A percentile compares a stretch with the other conserved stretches of the same genome.
These are phyloP conservation scores for Diploptera punctata DNA, from an alignment of 2,888 invertebrate genomes.

Conservation along the genomic window DNA sequence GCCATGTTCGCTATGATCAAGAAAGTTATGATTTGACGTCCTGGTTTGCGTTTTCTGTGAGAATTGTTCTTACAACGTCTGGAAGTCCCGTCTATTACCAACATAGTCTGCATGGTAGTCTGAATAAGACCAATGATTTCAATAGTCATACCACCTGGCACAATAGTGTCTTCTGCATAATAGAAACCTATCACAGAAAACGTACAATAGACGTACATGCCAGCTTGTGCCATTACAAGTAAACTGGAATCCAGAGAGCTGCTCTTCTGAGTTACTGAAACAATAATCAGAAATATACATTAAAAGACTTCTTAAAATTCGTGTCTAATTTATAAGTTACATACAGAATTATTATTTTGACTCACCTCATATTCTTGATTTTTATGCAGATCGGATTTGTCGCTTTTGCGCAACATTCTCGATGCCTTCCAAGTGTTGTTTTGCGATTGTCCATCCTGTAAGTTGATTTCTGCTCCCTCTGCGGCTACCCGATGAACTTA, in stretches of 20 bases:
- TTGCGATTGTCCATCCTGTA: no score
- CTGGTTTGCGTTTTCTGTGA: constrained; percentile 71
- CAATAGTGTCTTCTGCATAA: constrained; percentile 60
- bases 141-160: constrained; percentile 59
- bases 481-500: no score
- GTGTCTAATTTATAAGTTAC: no score
- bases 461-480: no score
- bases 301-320: no score
- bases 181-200: constrained; percentile 85
- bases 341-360: no score
- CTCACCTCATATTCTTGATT: no score
- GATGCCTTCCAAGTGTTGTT: no score
- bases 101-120: constrained; percentile 74
- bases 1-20: constrained; percentile 82
- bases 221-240: constrained; percentile 85
- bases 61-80: constrained; percentile 65
- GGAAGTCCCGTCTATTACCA: constrained; percentile 67
- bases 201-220: constrained; percentile 86
- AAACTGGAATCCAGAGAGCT: constrained; percentile 84
- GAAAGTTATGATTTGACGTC: constrained; percentile 85
- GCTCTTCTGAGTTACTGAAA: constrained; percentile 36
- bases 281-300: not conserved
- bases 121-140: constrained; percentile 79
- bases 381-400: no score
- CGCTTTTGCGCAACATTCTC: no score